phyloP scores from a whole-genome alignment of 2,113 vertebrate genomes.

The Callorhinus ursinus region DNA sequence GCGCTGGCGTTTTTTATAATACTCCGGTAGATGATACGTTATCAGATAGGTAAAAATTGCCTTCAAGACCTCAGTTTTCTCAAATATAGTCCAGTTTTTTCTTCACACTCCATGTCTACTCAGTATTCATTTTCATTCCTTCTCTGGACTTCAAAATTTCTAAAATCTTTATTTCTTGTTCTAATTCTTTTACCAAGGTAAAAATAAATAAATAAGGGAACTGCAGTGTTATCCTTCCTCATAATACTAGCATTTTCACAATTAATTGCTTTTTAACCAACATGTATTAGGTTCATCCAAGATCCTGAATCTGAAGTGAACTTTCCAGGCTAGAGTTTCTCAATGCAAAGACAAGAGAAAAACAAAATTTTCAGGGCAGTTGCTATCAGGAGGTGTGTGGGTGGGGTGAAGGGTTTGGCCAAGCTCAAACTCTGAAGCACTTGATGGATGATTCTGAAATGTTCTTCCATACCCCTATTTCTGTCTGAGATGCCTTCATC shows the following conservation, averaged over 20 bases:
- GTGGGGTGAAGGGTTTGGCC: background rate
- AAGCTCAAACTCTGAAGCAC: background rate
- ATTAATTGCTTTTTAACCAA: background rate
- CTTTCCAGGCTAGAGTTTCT: background rate
- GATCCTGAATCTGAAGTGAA: background rate
- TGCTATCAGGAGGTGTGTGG: background rate
- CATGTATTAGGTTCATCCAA: background rate
- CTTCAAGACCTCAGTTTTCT: background rate
- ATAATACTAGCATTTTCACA: background rate
- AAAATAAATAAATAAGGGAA: background rate
- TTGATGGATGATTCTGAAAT: background rate
- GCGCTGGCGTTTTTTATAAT: background rate
- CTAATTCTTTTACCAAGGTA: background rate
- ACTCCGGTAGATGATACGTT: background rate
- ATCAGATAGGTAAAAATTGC: background rate
- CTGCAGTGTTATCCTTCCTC: rapidly evolving
- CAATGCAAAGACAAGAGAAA: background rate
- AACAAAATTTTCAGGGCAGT: background rate
- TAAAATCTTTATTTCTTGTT: background rate
- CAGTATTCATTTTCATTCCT: background rate
- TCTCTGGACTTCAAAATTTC: background rate
- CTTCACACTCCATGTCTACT: background rate
- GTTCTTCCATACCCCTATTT: background rate
- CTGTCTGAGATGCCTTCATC: background rate
- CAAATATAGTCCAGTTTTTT: background rate